These are phyloP conservation scores for Hesperophylax magnus DNA, from an alignment of 1,140 invertebrate genomes.

Conservation along the genomic window DNA sequence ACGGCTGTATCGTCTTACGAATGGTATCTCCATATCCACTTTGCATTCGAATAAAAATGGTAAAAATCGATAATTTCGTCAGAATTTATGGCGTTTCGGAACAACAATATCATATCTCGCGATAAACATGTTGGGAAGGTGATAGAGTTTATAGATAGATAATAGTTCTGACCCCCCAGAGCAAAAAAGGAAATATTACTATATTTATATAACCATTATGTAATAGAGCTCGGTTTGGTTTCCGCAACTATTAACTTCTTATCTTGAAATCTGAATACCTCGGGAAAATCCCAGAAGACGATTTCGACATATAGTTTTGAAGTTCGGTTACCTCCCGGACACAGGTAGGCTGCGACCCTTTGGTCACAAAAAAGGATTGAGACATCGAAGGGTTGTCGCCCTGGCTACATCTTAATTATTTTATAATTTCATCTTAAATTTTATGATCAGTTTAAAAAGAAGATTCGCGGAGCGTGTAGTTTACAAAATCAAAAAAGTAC, in stretches of 20 bases:
- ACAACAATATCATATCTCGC: slow-evolving; percentile 34
- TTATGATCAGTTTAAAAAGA: no score
- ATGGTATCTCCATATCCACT: slow-evolving; percentile 6
- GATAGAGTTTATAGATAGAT: slow-evolving; percentile 15
- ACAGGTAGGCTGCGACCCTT: no score
- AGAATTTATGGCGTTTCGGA: slow-evolving; percentile 22
- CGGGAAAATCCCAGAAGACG: not conserved
- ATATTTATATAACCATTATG: not conserved
- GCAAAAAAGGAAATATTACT: slow-evolving; percentile 5
- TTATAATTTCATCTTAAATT: no score
- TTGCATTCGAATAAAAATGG: slow-evolving; percentile 41
- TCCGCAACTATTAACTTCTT: not conserved
- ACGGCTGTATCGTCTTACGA: slow-evolving; percentile 37
- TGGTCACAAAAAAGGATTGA: no score
- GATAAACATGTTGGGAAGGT: slow-evolving; percentile 34
- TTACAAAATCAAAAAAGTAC: no score
- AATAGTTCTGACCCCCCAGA: not conserved
- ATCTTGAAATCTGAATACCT: not conserved
- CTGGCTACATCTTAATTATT: no score
- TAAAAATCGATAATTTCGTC: slow-evolving; percentile 31
- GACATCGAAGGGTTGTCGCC: no score
- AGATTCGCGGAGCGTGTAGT: no score
- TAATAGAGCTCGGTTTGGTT: not conserved
- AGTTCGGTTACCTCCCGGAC: no score
- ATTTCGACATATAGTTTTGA: not conserved